Base-by-base conservation (phyloP, 1,140 invertebrate genomes). In the Megalopta genalis region DNA sequence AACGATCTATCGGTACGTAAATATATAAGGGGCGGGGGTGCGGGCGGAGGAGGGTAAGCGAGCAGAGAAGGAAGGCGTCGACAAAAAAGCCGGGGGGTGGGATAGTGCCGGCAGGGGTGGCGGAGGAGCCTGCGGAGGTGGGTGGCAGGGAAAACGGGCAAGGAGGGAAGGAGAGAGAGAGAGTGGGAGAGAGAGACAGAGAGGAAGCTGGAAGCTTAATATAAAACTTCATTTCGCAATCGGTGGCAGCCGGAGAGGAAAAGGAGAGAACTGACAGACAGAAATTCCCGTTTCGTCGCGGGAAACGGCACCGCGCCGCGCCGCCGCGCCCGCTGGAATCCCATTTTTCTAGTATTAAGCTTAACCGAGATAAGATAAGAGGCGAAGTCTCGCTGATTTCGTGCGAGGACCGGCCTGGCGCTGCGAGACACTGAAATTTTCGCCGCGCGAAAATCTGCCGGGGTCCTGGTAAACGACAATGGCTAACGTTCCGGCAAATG, bases 161-260 rank as follows among this genome's bases (percentile, higher is more conserved):
- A 80, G 85, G 82, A 52, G 87, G 18, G 87, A 80, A 32, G 32
- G 32, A 32, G 32, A 32, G 32, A 32, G 32, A 32, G 32, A 32
- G 32, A 32, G 32, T 2, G 32, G 4, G 32, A 32, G 32, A 32
- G 32, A 32, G 32, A 32, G 32, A 4, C 32, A 4, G 85, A 87
- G 78, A 82, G 71, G 81, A 85, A 91, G 89, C 88, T 91, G 87
- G 69, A 81, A 87, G 90, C 91, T 93, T 91, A 92, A 93, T 93
- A 92, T 93, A 92, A 93, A 93, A 93, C 91, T 92, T 93, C 90
- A 92, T 92, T 92, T 92, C 90, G 88, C 91, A 91, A 93, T 92
- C 90, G 91, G 90, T 87, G 88, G 86, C 87, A 89, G 89, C 77
- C 80, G 70, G 86, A 86, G 86, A 84, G 86, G 83, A 88, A 89